Conservation (phyloP, 2,113 vertebrate species). For the Indicator indicator region DNA sequence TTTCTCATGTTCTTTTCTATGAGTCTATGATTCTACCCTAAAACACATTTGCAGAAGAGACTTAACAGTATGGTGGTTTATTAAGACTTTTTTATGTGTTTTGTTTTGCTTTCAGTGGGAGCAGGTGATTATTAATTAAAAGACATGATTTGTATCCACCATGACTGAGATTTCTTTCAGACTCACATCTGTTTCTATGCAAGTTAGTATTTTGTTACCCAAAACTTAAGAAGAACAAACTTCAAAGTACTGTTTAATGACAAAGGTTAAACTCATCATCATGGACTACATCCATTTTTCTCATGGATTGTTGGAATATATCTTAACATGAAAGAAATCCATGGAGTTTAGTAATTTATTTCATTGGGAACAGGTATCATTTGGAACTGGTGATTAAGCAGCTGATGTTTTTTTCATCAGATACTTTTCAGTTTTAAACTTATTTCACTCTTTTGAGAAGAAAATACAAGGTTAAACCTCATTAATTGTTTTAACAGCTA, state of each 20-base stretch:
- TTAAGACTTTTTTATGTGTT: not conserved
- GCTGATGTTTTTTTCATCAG: not conserved
- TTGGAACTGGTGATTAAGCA: not conserved
- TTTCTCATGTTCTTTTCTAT: not conserved
- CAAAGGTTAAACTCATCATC: not conserved
- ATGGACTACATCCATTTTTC: not conserved
- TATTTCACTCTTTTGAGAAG: not conserved
- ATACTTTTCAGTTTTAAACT: not conserved
- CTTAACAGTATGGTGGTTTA: not conserved
- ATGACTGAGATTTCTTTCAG: not conserved
- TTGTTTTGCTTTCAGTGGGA: not conserved
- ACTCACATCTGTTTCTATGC: not conserved
- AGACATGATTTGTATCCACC: not conserved
- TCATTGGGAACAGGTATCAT: not conserved
- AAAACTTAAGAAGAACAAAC: not conserved
- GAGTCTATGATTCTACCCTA: too few relatives aligned
- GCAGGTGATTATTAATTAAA: not conserved
- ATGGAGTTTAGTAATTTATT: not conserved
- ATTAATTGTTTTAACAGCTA: not conserved
- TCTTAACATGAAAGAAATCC: not conserved
- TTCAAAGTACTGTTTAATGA: not conserved
- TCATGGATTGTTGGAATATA: not conserved
- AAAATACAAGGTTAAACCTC: not conserved
- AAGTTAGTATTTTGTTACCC: not conserved
- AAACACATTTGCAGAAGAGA: not conserved